Base-by-base conservation (phyloP, 1,140 invertebrate species). In the Aleiodes sp. region DNA sequence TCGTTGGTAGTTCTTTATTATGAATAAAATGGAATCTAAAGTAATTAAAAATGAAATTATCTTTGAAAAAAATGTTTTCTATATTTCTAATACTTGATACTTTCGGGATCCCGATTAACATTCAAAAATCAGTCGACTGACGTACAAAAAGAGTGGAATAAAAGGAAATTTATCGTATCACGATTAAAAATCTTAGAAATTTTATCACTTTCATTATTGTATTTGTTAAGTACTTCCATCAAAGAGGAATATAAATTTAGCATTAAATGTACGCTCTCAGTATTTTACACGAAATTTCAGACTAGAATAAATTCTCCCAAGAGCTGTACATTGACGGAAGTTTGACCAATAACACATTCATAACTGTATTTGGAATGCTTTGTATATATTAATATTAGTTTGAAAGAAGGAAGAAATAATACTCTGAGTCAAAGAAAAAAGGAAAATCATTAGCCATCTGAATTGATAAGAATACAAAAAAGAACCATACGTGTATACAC, bases 311-410 rank as follows among this genome's bases (percentile, higher is more conserved):
- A 52, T 52, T 9, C 26, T 7, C 9, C 21, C 7, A 46, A 46
- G 41, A 46, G 7, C 26, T 21, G 14, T 24, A 24, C 46, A 52
- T 52, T 52, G 46, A 52, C 46, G 46, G 46, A 52, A 52, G 46
- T 52, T 52, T 24, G n/a, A n/a, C n/a, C n/a, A n/a, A n/a, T n/a
- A n/a, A n/a, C n/a, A 52, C 46, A 52, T 7, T 24, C 12, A 12
- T 52, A 52, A 24, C 12, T 4, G 46, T 52, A 24, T 52, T 2
- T 12, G 28, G 28, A 60, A 60, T 60, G 16, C 12, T 60, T 26
- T 60, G 57, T 60, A 60, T 60, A 60, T 60, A 60, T 33, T 41
- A 39, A 63, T 63, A 41, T 63, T 26, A 29, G 29, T 28, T 29
- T 16, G 6, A 41, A n/a, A 52, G 21, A 52, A 52, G 46, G 46